phyloP scores from a whole-genome alignment of 2,113 vertebrate genomes.

The Gulo gulo region DNA sequence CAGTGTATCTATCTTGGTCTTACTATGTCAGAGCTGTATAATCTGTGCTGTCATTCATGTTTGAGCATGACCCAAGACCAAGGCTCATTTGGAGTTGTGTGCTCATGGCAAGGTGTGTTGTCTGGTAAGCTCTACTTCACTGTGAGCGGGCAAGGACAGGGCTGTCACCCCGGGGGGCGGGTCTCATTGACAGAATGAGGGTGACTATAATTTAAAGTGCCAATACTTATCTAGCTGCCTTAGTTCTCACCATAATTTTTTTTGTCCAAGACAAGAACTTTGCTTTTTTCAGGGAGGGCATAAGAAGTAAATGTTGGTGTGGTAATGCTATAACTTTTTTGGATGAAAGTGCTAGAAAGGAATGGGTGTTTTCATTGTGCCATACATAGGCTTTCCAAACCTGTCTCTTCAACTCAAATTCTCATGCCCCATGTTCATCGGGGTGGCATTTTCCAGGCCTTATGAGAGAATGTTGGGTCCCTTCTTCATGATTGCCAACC shows the following conservation, averaged over 20 bases:
- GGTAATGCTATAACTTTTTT: not conserved
- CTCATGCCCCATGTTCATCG: not conserved
- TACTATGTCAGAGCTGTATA: not conserved
- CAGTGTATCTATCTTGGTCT: not conserved
- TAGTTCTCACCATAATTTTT: not conserved
- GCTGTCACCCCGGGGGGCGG: accelerated
- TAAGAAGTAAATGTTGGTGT: not conserved
- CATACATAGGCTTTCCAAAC: not conserved
- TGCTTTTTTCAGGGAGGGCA: not conserved
- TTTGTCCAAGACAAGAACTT: not conserved
- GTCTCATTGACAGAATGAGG: not conserved
- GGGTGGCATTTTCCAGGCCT: not conserved
- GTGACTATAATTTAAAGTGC: not conserved
- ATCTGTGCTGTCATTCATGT: not conserved
- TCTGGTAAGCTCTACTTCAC: not conserved
- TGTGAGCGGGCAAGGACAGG: not conserved
- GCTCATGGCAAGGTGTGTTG: not conserved
- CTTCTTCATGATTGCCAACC: not conserved
- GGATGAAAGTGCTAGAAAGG: not conserved
- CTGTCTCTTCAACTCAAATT: not conserved
- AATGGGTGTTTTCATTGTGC: not conserved
- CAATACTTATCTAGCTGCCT: not conserved
- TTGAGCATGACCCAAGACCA: not conserved
- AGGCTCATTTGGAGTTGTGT: not conserved
- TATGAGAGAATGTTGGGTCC: not conserved